Evolutionary conservation across 53 echinoderm and acorn worm genomes (phyloP), one percentile per base, ranked within the genome.

Genomic region (Antedon mediterranea): DNA sequence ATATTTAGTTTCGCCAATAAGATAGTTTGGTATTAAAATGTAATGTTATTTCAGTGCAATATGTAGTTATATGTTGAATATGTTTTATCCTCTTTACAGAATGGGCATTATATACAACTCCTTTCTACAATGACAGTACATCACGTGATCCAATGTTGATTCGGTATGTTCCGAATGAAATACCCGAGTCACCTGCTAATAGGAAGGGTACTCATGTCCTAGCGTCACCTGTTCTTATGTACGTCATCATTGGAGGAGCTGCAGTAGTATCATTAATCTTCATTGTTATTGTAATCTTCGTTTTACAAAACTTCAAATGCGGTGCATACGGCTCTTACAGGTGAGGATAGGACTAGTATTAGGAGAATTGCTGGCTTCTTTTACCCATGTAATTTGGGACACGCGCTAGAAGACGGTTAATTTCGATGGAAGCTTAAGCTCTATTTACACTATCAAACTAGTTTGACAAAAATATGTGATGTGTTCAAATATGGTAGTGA

Each of bases 181-280:
- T 57, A 2, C 57, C 57, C 57, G 57, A 57, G 9, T 26, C 57
- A 8, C 57, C 57, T 2, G 57, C 57, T 18, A 57, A 57, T 26
- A 57, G 57, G 57, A 57, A 57, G 57, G 57, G 57, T 57, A 57
- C 57, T 8, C 57, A 90, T 42, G 82, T 85, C 42, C 85, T 88
- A 72, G 82, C 80, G 75, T 85, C 88, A 11, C 91, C 91, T 4
- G 74, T 90, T 31, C 82, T 90, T 28, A 88, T 90, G 91, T 90
- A 90, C 34, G 83, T 85, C 37, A 90, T 90, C 83, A 85, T 90
- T 79, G 91, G 88, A 78, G 88, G 91, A 27, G 91, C 88, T 78
- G 88, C 87, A 72, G 75, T 90, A 8, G 91, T 85, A 27, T 83
- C 88, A 34, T 34, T 90, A 4, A 82, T 83, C 34, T 43, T 87